phyloP scores from a whole-genome alignment of 1,140 invertebrate genomes.

The Drosophila littoralis region DNA sequence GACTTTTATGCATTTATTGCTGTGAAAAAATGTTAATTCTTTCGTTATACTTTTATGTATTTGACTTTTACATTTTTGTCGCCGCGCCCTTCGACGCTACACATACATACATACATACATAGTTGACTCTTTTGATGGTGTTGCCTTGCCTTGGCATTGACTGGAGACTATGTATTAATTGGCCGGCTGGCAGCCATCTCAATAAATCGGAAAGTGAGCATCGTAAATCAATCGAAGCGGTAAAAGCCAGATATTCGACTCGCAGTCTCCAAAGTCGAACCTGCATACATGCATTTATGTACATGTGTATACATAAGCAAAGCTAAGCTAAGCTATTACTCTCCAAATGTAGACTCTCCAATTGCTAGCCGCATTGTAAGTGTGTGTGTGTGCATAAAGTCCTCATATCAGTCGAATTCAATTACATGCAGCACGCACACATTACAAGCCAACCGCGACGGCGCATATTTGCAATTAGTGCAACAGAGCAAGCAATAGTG shows the following conservation, averaged over 20 bases:
- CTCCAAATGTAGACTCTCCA: no score
- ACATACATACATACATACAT: constrained; percentile 16
- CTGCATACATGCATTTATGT: no score
- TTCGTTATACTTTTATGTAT: constrained; percentile 51
- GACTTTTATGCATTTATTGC: constrained; percentile 57
- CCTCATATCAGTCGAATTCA: constrained; percentile 9
- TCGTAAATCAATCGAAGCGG: constrained; percentile 50
- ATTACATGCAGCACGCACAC: constrained; percentile 14
- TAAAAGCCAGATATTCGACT: background rate
- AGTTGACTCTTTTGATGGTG: constrained; percentile 42
- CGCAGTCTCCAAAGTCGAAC: no score
- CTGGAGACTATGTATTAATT: constrained; percentile 47
- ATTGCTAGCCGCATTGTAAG: background rate
- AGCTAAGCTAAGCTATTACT: no score
- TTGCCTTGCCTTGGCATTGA: constrained; percentile 13
- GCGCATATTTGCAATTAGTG: constrained; percentile 11
- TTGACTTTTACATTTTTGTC: constrained; percentile 44
- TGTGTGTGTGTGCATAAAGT: background rate
- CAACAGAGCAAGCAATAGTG: constrained; percentile 40
- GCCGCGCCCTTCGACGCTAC: background rate
- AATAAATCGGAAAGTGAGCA: constrained; percentile 35
- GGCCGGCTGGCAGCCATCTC: constrained; percentile 15
- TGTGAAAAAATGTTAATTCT: constrained; percentile 57
- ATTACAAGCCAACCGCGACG: constrained; percentile 19
- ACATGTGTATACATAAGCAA: no score